phyloP scores from a whole-genome alignment of 2,797 vertebrate genomes.

The Harpagifer antarcticus region DNA sequence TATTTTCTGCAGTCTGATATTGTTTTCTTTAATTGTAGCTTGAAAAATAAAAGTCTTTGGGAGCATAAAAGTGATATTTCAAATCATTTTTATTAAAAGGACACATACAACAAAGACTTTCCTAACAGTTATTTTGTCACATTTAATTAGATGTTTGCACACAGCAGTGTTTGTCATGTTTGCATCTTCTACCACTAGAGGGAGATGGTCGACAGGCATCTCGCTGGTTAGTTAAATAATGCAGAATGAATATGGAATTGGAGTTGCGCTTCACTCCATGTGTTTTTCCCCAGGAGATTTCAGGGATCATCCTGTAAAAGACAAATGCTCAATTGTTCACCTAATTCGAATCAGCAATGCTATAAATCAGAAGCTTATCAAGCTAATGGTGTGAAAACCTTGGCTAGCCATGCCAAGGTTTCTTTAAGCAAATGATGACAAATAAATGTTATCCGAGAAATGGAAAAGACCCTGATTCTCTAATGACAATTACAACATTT shows the following conservation, averaged over 20 bases:
- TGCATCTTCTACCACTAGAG: conserved; percentile 67
- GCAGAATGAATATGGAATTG: conserved; percentile 51
- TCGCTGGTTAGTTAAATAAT: conserved; percentile 34
- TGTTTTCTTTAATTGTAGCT: conserved; percentile 89
- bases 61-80: conserved; percentile 57
- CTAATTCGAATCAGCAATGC: background rate
- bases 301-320: conserved; percentile 76
- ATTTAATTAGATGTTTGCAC: conserved; percentile 53
- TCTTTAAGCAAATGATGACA: background rate
- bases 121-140: fast-evolving
- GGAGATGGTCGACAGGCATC: conserved; percentile 51
- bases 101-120: background rate
- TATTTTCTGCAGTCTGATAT: conserved; percentile 90
- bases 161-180: conserved; percentile 71
- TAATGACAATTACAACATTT: background rate
- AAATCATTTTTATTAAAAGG: conserved; percentile 1
- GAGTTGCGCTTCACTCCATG: conserved; percentile 38
- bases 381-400: background rate
- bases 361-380: background rate
- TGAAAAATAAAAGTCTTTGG: conserved; percentile 87
- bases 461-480: background rate
- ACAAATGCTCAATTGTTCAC: background rate
- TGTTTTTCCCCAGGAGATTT: conserved; percentile 44
- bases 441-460: background rate
- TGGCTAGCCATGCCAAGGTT: background rate